Evolutionary conservation across 2,888 invertebrate genomes (phyloP).

Genomic region (Cenopis cana): DNA sequence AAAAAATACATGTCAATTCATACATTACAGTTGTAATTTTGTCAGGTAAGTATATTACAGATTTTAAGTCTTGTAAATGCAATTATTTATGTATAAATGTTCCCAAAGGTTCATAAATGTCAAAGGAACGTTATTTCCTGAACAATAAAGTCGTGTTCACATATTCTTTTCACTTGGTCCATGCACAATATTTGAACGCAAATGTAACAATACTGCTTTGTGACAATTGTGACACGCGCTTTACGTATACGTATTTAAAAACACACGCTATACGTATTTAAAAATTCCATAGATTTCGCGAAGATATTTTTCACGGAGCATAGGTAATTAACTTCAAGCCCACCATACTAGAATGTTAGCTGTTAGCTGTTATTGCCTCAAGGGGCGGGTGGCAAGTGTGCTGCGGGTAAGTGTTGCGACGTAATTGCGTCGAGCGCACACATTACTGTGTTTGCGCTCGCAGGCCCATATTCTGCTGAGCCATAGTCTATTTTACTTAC

Average conservation of each 20-base stretch:
- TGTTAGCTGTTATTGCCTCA: slow-evolving; percentile 18
- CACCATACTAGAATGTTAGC: background rate
- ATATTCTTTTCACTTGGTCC: no score
- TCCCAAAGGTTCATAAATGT: background rate
- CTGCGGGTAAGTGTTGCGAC: slow-evolving; percentile 17
- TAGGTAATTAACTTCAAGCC: background rate
- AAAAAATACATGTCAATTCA: no score
- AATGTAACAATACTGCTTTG: background rate
- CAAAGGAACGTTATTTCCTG: background rate
- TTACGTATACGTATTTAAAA: no score
- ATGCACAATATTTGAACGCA: no score
- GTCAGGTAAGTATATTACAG: no score
- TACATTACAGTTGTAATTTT: no score
- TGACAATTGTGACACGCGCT: background rate
- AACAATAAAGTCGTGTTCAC: background rate
- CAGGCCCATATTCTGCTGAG: background rate
- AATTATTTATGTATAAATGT: no score
- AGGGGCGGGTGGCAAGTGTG: slow-evolving; percentile 19
- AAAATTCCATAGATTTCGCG: background rate
- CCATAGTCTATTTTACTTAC: background rate
- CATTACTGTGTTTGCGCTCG: slow-evolving; percentile 10
- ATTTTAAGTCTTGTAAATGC: no score
- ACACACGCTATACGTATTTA: no score
- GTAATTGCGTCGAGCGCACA: slow-evolving; percentile 21
- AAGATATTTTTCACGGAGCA: background rate